phyloP scores from a whole-genome alignment of 2,797 vertebrate genomes.

The Alcedo atthis region DNA sequence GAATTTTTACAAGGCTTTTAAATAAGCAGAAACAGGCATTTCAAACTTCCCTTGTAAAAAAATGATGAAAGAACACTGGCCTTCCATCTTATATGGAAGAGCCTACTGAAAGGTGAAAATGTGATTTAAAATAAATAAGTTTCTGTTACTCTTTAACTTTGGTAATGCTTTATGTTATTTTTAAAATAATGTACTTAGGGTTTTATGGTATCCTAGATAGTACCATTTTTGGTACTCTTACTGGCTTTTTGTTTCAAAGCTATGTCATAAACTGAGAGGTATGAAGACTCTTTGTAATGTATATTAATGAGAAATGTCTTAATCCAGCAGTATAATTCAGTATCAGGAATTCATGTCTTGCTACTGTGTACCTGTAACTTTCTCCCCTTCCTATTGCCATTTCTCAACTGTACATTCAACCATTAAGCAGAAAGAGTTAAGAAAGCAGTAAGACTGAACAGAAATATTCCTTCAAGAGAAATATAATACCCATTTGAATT shows the following conservation, averaged over 20 bases:
- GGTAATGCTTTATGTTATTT: neutral
- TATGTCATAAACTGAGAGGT: neutral
- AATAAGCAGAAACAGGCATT: neutral
- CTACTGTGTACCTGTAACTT: neutral
- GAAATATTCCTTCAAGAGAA: neutral
- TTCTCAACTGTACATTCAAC: neutral
- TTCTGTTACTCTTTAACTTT: neutral
- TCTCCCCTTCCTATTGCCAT: neutral
- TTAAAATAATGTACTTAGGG: neutral
- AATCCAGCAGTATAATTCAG: neutral
- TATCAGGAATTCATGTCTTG: neutral
- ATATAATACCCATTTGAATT: neutral
- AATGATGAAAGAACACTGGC: neutral
- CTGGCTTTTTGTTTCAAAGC: neutral
- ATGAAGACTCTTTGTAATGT: neutral
- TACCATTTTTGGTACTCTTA: neutral
- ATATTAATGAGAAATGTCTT: neutral
- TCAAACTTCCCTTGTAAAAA: neutral
- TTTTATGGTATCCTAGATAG: neutral
- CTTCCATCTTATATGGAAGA: constrained; percentile 18
- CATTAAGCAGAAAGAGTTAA: neutral
- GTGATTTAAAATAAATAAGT: constrained; percentile 2
- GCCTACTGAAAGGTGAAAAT: constrained; percentile 42
- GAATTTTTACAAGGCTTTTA: constrained; percentile 93
- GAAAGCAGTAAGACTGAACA: neutral